A percentile compares a stretch with the other conserved stretches of the same genome.
phyloP scores from a whole-genome alignment of 2,888 invertebrate species.

The Drosophila acutilabella region DNA sequence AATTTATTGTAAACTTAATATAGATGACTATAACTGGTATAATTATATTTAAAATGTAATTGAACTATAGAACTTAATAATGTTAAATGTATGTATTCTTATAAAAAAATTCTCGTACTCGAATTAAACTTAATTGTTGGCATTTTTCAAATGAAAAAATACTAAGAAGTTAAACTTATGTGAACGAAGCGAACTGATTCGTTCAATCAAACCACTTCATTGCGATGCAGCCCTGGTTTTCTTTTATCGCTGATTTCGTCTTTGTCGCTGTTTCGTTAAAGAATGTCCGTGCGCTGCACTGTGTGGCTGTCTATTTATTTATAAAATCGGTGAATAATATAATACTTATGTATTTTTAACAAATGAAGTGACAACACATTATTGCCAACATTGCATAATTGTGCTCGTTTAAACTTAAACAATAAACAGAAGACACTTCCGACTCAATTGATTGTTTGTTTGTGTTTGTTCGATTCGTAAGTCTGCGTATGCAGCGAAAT shows the following conservation, averaged over 20 bases:
- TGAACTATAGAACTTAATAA: too few species aligned
- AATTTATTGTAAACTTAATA: background rate
- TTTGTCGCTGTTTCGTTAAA: slow-evolving; percentile 32
- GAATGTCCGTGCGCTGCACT: slow-evolving; percentile 32
- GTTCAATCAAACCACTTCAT: background rate
- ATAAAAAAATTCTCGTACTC: too few species aligned
- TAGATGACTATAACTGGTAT: background rate
- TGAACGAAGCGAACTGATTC: background rate
- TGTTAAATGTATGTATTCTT: too few species aligned
- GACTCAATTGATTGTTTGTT: slow-evolving; percentile 9
- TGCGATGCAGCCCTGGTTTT: slow-evolving; percentile 18
- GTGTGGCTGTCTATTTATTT: slow-evolving; percentile 44
- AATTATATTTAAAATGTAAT: background rate
- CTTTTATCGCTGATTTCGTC: slow-evolving; percentile 24
- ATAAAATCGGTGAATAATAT: slow-evolving; percentile 50
- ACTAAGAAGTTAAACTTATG: background rate
- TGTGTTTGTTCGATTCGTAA: slow-evolving; percentile 8
- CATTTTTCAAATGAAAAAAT: background rate
- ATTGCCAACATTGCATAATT: slow-evolving; percentile 27
- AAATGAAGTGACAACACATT: slow-evolving; percentile 11
- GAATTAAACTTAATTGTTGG: background rate
- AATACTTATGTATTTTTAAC: slow-evolving; percentile 25
- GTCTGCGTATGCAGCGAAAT: slow-evolving; percentile 17
- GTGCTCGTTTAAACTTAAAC: background rate
- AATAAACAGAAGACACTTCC: slow-evolving; percentile 13